Evolutionary conservation across 53 echinoderm and acorn worm species (phyloP).

Genomic region (Luidia sarsii): DNA sequence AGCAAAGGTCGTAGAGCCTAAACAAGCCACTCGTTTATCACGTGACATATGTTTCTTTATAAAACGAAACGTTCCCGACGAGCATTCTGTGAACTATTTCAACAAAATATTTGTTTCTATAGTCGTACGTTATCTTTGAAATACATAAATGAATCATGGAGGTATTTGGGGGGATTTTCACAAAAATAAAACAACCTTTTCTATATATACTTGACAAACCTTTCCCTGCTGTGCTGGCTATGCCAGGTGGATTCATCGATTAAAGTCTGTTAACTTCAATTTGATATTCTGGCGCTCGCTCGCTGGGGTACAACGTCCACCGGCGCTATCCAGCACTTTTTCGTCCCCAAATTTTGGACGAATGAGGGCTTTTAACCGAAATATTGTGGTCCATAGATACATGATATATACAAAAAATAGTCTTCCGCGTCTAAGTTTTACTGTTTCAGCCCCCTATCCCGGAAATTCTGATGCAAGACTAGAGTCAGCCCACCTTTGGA

Average conservation of each 20-base stretch:
- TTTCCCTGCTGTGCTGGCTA: neutral
- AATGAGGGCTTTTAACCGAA: neutral
- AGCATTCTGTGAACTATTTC: too few species aligned
- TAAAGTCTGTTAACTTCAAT: neutral
- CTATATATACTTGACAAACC: neutral
- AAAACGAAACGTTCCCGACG: too few species aligned
- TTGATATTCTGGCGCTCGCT: neutral
- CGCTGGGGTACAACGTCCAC: neutral
- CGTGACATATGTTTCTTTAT: too few species aligned
- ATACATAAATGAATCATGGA: too few species aligned
- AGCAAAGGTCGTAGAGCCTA: too few species aligned
- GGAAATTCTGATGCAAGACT: neutral
- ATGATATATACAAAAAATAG: neutral
- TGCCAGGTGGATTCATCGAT: slow-evolving; percentile 21
- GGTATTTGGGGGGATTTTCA: too few species aligned
- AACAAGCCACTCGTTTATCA: too few species aligned
- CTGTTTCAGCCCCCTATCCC: neutral
- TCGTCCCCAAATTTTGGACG: neutral
- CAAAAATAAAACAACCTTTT: too few species aligned
- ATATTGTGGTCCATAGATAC: neutral
- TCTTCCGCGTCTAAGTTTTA: too few species aligned
- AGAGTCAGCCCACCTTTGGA: neutral
- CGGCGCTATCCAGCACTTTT: slow-evolving; percentile 12
- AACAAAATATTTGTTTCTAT: too few species aligned
- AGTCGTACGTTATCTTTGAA: too few species aligned